Conservation (phyloP, 2,113 vertebrate genomes). For the Corydoras maculifer region DNA sequence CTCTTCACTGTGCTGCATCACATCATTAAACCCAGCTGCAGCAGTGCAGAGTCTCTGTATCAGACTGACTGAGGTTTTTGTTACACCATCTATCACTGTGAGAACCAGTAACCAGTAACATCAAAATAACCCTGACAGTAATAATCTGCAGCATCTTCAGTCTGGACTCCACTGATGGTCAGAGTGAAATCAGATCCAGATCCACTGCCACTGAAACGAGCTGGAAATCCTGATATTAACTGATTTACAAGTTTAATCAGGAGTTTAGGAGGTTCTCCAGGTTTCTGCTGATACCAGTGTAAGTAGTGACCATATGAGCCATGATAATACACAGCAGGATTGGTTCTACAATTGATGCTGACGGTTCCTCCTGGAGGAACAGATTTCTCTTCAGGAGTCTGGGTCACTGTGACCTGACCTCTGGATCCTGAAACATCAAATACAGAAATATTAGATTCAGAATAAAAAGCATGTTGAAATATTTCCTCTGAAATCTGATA, state of each 20-base stretch:
- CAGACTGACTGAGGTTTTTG: conserved; percentile 16
- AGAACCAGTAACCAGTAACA: not conserved
- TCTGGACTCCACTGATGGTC: conserved; percentile 13
- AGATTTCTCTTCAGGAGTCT: conserved; percentile 39
- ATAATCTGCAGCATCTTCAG: conserved; percentile 3
- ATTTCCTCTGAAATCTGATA: not conserved
- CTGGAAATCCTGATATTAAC: conserved; percentile 18
- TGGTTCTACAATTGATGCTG: conserved; percentile 4
- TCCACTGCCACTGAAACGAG: conserved; percentile 11
- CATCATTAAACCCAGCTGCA: conserved; percentile 6
- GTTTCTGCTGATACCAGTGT: not conserved
- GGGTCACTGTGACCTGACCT: conserved; percentile 34
- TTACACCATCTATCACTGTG: conserved; percentile 7
- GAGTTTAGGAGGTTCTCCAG: conserved; percentile 34
- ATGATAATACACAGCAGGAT: not conserved
- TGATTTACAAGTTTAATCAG: not conserved
- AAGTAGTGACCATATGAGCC: not conserved
- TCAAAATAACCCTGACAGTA: not conserved
- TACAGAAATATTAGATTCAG: not conserved
- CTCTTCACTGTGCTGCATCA: not conserved
- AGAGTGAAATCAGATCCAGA: conserved; percentile 12
- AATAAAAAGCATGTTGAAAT: not conserved
- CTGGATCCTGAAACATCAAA: not conserved
- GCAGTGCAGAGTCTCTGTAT: conserved; percentile 12
- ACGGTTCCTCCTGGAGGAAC: conserved; percentile 35